A percentile compares a stretch with the other conserved stretches of the same genome.
phyloP scores from a whole-genome alignment of 2,797 vertebrate genomes.

The Melopsittacus undulatus region DNA sequence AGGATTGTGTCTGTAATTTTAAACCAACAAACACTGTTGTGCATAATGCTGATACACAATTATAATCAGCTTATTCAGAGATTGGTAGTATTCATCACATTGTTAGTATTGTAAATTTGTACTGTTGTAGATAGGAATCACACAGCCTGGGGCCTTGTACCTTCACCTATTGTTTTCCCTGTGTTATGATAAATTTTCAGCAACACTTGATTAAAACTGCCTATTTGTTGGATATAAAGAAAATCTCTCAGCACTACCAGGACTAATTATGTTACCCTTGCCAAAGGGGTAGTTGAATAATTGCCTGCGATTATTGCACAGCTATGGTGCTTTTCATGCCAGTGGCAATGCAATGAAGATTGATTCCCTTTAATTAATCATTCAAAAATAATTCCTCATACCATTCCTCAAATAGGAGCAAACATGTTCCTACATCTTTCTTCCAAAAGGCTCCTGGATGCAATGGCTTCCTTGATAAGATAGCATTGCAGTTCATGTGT shows the following conservation, averaged over 20 bases:
- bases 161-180: conserved; percentile 78
- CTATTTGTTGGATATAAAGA: conserved; percentile 81
- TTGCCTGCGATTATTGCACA: conserved; percentile 79
- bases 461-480: conserved; percentile 68
- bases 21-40: conserved; percentile 57
- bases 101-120: conserved; percentile 74
- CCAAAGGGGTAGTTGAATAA: conserved; percentile 84
- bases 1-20: background rate
- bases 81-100: conserved; percentile 68
- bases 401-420: conserved; percentile 71
- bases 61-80: conserved; percentile 54
- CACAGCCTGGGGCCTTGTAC: conserved; percentile 66
- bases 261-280: conserved; percentile 83
- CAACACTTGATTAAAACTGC: conserved; percentile 81
- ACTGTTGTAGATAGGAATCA: conserved; percentile 68
- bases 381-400: conserved; percentile 74
- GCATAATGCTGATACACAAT: conserved; percentile 57
- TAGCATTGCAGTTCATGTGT: conserved; percentile 36
- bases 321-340: conserved; percentile 77
- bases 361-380: conserved; percentile 85
- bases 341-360: conserved; percentile 80
- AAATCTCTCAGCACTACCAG: conserved; percentile 80
- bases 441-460: conserved; percentile 68
- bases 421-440: conserved; percentile 73
- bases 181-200: conserved; percentile 80